Evolutionary conservation across 2,797 vertebrate species (phyloP), one percentile per base, ranked within the genome.

Genomic region (Hippocampus kuda): DNA sequence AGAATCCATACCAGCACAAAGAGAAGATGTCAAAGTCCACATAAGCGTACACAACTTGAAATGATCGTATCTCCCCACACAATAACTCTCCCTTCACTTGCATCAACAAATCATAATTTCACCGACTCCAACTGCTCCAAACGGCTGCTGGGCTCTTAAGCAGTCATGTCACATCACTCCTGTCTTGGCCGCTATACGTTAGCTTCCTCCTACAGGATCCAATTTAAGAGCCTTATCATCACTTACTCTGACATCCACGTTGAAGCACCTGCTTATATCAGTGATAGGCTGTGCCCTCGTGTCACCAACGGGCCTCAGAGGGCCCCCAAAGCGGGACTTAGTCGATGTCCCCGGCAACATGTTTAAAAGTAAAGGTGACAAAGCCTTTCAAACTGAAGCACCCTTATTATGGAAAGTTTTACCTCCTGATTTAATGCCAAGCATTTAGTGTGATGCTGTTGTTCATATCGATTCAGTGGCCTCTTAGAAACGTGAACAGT

Each of bases 151-250:
- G 24, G 56, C 56, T 59, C 8, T 59, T 59, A 59, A 59, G 56
- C 26, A 59, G 26, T 59, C 56, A 7, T 27, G 56, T 59, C 56
- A 59, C 56, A 59, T 59, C 56, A 27, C 56, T 59, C 13, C 24
- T 16, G 26, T 59, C 56, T 59, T 59, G 18, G 68, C 56, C 53
- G 24, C 53, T 27, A 59, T 59, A 27, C 56, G 4, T 59, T 27
- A 26, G 24, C 56, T 59, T 59, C 56, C 56, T 59, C 42, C 26
- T 38, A 41, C 8, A 44, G 62, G 62, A 41, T 38, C 34, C 62
- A 38, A 64, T 64, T 64, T 64, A 59, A 59, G 26, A 59, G n/a
- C 56, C 56, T 59, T 59, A 59, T 59, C 56, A 59, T 59, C 56
- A 59, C 56, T 59, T 59, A 59, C 56, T 27, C 56, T 59, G 56